A percentile compares a stretch with the other conserved stretches of the same genome.
These are phyloP conservation scores for Brachystomella parvula DNA, from an alignment of 1,140 invertebrate genomes.

Conservation along the genomic window DNA sequence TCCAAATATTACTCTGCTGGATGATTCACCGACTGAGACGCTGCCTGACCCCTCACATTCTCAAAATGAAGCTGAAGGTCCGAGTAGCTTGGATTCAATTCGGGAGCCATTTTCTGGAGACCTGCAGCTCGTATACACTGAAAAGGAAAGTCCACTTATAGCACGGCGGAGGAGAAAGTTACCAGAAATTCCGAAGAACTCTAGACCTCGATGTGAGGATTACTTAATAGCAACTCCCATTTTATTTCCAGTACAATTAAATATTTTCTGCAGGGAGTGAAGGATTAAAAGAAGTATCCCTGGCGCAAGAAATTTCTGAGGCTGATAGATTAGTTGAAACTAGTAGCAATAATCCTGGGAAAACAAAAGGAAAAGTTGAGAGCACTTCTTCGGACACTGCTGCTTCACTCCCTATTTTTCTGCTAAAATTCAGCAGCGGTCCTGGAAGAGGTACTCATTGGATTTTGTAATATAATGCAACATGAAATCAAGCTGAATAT, in stretches of 20 bases:
- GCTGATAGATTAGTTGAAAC: slow-evolving; percentile 14
- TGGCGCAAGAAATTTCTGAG: slow-evolving; percentile 36
- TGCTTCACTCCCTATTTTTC: slow-evolving; percentile 49
- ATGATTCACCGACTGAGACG: slow-evolving; percentile 65
- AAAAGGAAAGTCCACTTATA: slow-evolving; percentile 40
- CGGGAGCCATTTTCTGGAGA: slow-evolving; percentile 36
- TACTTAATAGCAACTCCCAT: neutral
- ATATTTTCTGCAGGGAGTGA: slow-evolving; percentile 29
- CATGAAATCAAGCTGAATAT: no score
- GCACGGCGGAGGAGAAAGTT: slow-evolving; percentile 67
- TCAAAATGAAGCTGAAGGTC: neutral
- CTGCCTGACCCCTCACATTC: slow-evolving; percentile 35
- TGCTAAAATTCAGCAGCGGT: slow-evolving; percentile 49
- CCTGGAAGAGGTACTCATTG: no score
- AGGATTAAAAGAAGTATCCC: slow-evolving; percentile 26
- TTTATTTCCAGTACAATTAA: no score
- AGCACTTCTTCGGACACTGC: neutral
- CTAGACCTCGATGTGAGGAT: slow-evolving; percentile 61
- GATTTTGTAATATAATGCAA: no score
- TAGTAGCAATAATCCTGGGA: neutral
- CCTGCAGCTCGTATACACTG: slow-evolving; percentile 25
- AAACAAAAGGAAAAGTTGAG: slow-evolving; percentile 1
- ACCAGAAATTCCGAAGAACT: slow-evolving; percentile 74
- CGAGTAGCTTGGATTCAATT: slow-evolving; percentile 22
- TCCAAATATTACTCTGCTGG: slow-evolving; percentile 58